Base-by-base conservation (phyloP, 2,797 vertebrate genomes). In the Steatocranus sp. region DNA sequence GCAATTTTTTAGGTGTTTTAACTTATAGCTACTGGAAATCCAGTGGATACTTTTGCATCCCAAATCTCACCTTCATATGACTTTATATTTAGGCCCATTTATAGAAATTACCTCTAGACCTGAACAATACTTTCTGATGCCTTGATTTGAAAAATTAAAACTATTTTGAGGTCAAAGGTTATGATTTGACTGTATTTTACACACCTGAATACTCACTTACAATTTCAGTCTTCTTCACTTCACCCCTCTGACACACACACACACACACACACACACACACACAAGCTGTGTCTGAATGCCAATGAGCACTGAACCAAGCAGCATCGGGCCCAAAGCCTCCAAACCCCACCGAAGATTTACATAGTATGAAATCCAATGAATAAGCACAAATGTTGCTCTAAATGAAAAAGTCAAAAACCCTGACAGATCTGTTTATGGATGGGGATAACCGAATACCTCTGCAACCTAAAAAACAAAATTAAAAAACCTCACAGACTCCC, bases 361-460 rank as follows among this genome's bases (percentile, higher is more conserved):
- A 78, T n/a, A 25, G 75, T 53, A 51, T 48, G 23, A 87, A 88
- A 88, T 63, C 58, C 27, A 25, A 80, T 80, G 81, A 86, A 85
- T 82, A 56, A 83, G 83, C 85, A 88, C 56, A 83, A 89, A 85
- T 70, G 17, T 80, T 61, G 79, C 61, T 85, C 87, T 41, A 70
- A 56, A 79, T 83, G 83, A 82, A 79, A 61, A 81, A 86, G 56
- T 61, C 76, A 74, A 66, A 63, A 84, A 46, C 36, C 75, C 49
- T 2, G n/a, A 41, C 73, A 73, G 68, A 61, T 87, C 34, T 73
- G 76, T 80, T 76, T 63, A 75, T 83, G 66, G 73, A 81, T 50
- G 3, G 53, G 25, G 23, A 17, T 70, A 50, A 78, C 78, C 8
- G 32, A 53, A 46, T 15, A 41, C 20, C 73, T 83, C 48, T 27